A percentile compares a stretch with the other conserved stretches of the same genome.
Evolutionary conservation across 2,888 invertebrate genomes (phyloP).

Genomic region (Electrophaes corylata): DNA sequence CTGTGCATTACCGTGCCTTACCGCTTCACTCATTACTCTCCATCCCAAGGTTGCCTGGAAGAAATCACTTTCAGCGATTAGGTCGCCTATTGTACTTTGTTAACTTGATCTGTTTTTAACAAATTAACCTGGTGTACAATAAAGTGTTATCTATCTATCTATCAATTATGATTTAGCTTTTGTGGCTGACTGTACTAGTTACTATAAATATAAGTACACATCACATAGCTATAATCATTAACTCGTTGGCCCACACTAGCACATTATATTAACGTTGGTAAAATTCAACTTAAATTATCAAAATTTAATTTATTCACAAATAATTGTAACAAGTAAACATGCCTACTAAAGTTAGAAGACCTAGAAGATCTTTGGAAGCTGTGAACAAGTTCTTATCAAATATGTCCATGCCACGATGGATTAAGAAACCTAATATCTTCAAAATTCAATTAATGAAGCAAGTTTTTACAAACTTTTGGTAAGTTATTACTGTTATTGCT

Average conservation of each 20-base stretch:
- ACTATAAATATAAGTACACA: constrained; percentile 6
- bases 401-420: background rate
- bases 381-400: background rate
- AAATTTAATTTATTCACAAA: background rate
- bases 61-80: no score
- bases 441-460: constrained; percentile 7
- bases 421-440: constrained; percentile 1
- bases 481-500: constrained; percentile 3
- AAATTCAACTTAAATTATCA: background rate
- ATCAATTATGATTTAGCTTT: background rate
- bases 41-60: no score
- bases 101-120: no score
- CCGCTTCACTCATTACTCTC: no score
- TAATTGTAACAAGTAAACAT: background rate
- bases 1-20: no score
- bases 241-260: background rate
- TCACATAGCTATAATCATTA: background rate
- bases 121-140: no score
- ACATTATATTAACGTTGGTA: background rate
- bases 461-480: constrained; percentile 5
- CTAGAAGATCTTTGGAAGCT: background rate
- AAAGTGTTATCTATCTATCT: no score
- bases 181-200: background rate
- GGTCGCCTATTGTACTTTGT: no score
- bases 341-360: background rate